Conservation (phyloP, 2,113 vertebrate species). For the Origma solitaria region DNA sequence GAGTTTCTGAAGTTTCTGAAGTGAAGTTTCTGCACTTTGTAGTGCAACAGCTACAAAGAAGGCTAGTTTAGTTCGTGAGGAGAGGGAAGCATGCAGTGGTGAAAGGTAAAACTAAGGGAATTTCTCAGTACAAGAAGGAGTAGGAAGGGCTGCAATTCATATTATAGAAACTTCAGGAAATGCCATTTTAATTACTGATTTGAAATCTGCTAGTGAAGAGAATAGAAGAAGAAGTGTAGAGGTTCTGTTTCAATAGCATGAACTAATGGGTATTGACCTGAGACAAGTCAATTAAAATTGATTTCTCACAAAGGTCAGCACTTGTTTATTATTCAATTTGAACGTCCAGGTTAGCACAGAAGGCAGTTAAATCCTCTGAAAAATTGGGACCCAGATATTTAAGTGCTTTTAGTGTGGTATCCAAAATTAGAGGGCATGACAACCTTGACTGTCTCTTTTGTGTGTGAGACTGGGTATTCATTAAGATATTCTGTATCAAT, state of each 20-base stretch:
- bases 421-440: neutral
- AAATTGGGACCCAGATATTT: rapidly evolving
- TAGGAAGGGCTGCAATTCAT: neutral
- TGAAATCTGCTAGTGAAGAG: neutral
- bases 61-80: neutral
- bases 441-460: neutral
- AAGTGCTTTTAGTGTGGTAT: neutral
- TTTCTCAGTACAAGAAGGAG: neutral
- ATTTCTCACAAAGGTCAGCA: neutral
- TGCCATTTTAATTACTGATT: neutral
- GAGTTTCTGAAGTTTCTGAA: neutral
- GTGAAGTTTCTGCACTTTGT: too few species aligned
- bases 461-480: neutral
- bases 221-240: neutral
- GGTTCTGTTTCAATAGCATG: neutral
- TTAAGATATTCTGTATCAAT: neutral
- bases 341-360: neutral
- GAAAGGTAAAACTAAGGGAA: neutral
- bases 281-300: neutral
- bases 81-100: neutral
- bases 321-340: neutral
- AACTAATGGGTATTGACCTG: neutral
- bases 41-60: neutral
- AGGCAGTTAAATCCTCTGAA: neutral
- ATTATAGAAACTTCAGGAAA: neutral